These are phyloP conservation scores for Mastigias papua DNA, from an alignment of 30 jellyfish, hydroid and myxozoan genomes.

Conservation along the genomic window DNA sequence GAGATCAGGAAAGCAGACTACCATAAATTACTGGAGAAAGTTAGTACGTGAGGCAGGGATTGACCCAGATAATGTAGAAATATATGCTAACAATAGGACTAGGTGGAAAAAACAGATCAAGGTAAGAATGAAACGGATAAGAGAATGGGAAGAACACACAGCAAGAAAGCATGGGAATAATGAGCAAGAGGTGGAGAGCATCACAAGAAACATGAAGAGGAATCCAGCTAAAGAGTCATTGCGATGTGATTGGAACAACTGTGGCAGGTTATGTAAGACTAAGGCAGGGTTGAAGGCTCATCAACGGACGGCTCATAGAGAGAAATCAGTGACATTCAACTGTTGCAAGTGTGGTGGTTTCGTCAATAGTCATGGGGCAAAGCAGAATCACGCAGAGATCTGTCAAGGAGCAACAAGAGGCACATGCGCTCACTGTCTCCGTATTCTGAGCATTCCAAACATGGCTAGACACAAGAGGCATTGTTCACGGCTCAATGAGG, in stretches of 20 bases:
- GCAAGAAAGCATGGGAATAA: constrained; percentile 4
- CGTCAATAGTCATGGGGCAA: background rate
- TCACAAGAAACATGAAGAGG: background rate
- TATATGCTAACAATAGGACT: background rate
- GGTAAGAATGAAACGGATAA: background rate
- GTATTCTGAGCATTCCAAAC: background rate
- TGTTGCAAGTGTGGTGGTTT: background rate
- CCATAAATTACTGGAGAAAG: constrained; percentile 6
- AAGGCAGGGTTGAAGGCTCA: background rate
- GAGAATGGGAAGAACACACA: background rate
- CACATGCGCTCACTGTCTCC: background rate
- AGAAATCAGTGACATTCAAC: background rate
- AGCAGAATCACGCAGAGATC: background rate
- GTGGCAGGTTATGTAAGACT: background rate
- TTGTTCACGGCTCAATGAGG: background rate
- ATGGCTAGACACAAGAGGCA: constrained; percentile 4
- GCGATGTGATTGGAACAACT: background rate
- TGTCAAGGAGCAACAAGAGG: background rate
- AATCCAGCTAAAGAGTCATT: background rate
- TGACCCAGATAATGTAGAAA: background rate
- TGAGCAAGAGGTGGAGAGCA: background rate
- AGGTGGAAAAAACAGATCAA: background rate
- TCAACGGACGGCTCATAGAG: constrained; percentile 8
- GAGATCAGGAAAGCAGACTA: constrained; percentile 5
- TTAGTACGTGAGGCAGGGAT: background rate